phyloP scores from a whole-genome alignment of 92 coral and sea anemone species.

The Palythoa grandis region DNA sequence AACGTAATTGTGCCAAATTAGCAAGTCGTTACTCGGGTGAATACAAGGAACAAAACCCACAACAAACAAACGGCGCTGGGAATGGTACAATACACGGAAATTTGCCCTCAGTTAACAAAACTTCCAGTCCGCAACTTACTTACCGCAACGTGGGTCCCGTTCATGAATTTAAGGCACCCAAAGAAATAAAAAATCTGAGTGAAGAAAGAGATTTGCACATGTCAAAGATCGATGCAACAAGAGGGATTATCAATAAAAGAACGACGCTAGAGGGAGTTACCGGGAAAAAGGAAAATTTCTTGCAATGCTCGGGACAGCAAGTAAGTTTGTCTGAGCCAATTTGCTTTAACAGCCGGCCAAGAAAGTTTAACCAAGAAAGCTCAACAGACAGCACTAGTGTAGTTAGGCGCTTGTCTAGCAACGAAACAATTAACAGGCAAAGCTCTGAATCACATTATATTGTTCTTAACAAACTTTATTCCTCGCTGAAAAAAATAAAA shows the following conservation, averaged over 20 bases:
- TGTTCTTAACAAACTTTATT: conserved; percentile 78
- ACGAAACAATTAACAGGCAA: conserved; percentile 45
- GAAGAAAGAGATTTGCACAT: conserved; percentile 4
- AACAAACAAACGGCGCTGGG: conserved; percentile 23
- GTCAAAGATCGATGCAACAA: conserved; percentile 17
- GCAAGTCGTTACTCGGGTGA: conserved; percentile 53
- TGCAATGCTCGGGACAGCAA: conserved; percentile 68
- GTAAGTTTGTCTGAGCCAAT: conserved; percentile 42
- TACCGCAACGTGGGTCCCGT: neutral
- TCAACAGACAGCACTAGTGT: conserved; percentile 26
- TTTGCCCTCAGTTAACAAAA: conserved; percentile 6
- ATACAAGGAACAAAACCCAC: conserved; percentile 20
- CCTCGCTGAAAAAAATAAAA: conserved; percentile 76
- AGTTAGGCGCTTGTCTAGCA: conserved; percentile 46
- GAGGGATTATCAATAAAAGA: neutral
- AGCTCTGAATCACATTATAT: conserved; percentile 51
- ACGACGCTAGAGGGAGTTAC: neutral
- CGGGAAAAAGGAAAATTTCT: conserved; percentile 26
- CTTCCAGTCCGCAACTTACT: conserved; percentile 10
- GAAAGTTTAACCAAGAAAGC: conserved; percentile 2
- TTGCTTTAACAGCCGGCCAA: neutral
- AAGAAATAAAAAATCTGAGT: conserved; percentile 9
- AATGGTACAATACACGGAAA: conserved; percentile 50
- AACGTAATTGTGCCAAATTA: conserved; percentile 64
- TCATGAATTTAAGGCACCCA: conserved; percentile 4